Conservation (phyloP, 1,140 invertebrate species). For the Paraescarpia echinospica region DNA sequence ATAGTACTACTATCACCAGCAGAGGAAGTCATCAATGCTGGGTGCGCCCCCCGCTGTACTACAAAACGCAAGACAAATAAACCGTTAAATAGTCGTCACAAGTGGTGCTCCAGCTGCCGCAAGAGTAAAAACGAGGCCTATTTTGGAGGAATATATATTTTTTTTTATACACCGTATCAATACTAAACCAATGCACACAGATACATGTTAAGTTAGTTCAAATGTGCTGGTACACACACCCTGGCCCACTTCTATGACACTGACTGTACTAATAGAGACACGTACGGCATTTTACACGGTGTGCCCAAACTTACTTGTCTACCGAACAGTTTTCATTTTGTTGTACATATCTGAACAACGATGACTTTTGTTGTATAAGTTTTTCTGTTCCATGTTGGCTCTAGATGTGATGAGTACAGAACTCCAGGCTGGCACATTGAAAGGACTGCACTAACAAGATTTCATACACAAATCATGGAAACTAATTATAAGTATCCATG, state of each 20-base stretch:
- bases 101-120: not conserved
- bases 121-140: not conserved
- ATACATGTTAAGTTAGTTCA: too few relatives aligned
- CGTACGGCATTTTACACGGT: too few relatives aligned
- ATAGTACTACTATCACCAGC: not conserved
- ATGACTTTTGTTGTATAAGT: not conserved
- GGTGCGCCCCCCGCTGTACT: not conserved
- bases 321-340: too few relatives aligned
- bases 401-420: not conserved
- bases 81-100: not conserved
- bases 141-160: too few relatives aligned
- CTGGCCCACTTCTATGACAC: too few relatives aligned
- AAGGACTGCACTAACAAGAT: not conserved
- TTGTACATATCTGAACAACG: too few relatives aligned
- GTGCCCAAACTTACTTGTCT: not conserved
- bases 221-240: too few relatives aligned
- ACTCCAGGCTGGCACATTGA: not conserved
- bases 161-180: too few relatives aligned
- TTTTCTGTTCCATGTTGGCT: not conserved
- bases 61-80: not conserved
- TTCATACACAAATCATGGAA: too few relatives aligned
- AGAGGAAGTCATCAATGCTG: not conserved
- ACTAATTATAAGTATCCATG: too few relatives aligned
- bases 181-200: too few relatives aligned
- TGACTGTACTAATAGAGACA: too few relatives aligned